A percentile compares a stretch with the other conserved stretches of the same genome.
Conservation (phyloP, 2,888 invertebrate species). For the Yponomeuta cagnagella region DNA sequence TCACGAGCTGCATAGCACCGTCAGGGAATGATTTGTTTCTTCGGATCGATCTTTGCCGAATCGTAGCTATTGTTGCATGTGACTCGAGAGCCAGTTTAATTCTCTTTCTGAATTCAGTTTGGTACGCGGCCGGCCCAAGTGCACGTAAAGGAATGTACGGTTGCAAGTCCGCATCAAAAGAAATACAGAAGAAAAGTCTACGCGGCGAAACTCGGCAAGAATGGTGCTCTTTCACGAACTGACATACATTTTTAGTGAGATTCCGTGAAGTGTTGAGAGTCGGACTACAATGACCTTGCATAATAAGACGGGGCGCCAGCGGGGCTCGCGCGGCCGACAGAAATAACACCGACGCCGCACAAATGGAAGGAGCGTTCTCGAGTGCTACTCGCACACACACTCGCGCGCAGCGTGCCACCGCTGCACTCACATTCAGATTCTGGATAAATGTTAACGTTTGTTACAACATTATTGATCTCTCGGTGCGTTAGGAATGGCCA, state of each 20-base stretch:
- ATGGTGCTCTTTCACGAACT: constrained; percentile 14
- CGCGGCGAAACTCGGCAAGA: constrained; percentile 2
- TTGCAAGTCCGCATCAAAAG: constrained; percentile 10
- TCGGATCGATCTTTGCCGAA: no score
- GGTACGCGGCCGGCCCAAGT: not conserved
- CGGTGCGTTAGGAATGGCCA: no score
- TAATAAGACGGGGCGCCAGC: constrained; percentile 43
- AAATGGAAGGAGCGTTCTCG: constrained; percentile 21
- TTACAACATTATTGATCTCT: not conserved
- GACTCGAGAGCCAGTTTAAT: not conserved
- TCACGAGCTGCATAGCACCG: no score
- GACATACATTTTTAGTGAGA: constrained; percentile 24
- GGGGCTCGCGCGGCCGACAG: constrained; percentile 25
- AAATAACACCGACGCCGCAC: constrained; percentile 23
- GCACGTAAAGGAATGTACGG: not conserved
- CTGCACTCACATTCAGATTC: not conserved
- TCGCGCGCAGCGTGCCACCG: not conserved
- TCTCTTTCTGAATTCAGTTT: not conserved
- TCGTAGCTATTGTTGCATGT: not conserved
- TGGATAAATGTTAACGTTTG: no score
- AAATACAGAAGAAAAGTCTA: not conserved
- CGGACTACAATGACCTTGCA: constrained; percentile 42
- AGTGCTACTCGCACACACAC: constrained; percentile 9
- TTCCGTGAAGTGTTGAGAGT: constrained; percentile 36
- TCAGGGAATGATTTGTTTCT: no score